phyloP scores from a whole-genome alignment of 2,113 vertebrate genomes.

The Willisornis vidua region DNA sequence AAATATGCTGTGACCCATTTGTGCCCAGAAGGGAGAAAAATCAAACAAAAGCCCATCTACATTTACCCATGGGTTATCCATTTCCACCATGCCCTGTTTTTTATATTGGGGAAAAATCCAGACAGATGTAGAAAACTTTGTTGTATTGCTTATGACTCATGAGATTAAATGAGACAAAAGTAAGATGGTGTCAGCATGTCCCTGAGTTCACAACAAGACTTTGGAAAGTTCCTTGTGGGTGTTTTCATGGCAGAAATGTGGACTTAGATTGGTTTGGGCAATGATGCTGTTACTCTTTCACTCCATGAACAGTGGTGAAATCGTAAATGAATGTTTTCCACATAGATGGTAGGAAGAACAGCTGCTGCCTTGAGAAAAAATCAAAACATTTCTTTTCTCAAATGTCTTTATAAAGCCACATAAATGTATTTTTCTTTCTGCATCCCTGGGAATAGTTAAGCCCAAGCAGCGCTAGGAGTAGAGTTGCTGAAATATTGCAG shows the following conservation, averaged over 20 bases:
- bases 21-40: neutral
- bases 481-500: neutral
- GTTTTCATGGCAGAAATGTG: neutral
- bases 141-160: too few species aligned
- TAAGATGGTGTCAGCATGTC: too few species aligned
- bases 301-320: neutral
- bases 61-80: fast-evolving
- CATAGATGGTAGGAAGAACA: neutral
- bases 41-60: neutral
- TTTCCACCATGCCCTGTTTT: too few species aligned
- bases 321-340: neutral
- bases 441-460: neutral
- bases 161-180: too few species aligned
- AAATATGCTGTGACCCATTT: neutral
- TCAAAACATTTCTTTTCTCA: neutral
- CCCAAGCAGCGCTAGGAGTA: neutral
- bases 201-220: neutral
- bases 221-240: neutral
- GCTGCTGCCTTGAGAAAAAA: neutral
- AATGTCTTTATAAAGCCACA: neutral
- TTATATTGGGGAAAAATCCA: too few species aligned
- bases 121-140: too few species aligned
- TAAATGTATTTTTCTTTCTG: neutral
- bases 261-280: neutral
- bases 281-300: neutral